These are phyloP conservation scores for Scartelaos histophorus DNA, from an alignment of 2,113 vertebrate species.

Conservation along the genomic window DNA sequence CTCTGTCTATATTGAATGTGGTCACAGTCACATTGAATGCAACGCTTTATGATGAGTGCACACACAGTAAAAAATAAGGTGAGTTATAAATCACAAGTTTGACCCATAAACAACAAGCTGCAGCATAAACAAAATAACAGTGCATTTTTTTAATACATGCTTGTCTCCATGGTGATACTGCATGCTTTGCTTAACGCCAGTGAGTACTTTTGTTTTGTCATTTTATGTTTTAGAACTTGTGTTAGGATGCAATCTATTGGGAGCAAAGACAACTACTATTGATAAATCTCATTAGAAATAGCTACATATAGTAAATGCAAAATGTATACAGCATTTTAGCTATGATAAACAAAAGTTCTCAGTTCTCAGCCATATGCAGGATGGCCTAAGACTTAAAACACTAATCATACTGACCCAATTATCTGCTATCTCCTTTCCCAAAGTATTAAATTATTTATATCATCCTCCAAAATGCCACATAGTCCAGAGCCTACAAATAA, in stretches of 20 bases:
- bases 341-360: too few relatives aligned
- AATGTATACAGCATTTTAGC: too few relatives aligned
- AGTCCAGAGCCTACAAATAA: background rate
- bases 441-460: background rate
- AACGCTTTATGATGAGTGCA: constrained; percentile 4
- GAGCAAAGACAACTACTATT: too few relatives aligned
- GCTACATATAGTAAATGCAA: too few relatives aligned
- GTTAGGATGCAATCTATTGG: too few relatives aligned
- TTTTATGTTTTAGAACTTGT: too few relatives aligned
- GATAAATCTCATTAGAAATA: too few relatives aligned
- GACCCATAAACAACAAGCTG: background rate
- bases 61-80: constrained; percentile 27
- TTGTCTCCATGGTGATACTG: too few relatives aligned
- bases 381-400: background rate
- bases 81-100: background rate
- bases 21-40: constrained; percentile 1
- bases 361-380: too few relatives aligned
- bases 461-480: background rate
- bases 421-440: background rate
- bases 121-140: background rate
- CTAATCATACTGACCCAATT: background rate
- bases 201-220: too few relatives aligned
- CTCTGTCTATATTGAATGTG: constrained; percentile 29
- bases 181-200: too few relatives aligned
- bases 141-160: background rate